Evolutionary conservation across 2,797 vertebrate species (phyloP), one percentile per base, ranked within the genome.

Genomic region (Diplodus sargus): DNA sequence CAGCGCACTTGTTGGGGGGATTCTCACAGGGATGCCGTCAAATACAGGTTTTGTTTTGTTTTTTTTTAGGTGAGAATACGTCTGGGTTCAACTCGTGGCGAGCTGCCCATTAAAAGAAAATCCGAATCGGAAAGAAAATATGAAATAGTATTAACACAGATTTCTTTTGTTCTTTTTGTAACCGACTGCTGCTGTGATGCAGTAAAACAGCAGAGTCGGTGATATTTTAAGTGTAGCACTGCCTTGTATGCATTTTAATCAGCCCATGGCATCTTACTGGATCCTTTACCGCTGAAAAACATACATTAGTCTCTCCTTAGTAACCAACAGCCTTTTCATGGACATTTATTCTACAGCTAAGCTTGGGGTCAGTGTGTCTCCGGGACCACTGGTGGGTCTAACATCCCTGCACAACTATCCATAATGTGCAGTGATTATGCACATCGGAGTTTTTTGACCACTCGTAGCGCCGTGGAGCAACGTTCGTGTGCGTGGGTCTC

Each of bases 221-320:
- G 14, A 17, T 66, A 54, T 60, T 71, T 68, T 54, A 68, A 70
- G 23, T 74, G 48, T 74, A 76, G 61, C 23, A 45, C 75, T 82
- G 76, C 78, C 78, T 83, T 34, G 54, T 69, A 70, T 78, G 30
- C 22, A 69, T 73, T 48, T 64, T 20, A 58, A 76, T 58, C 59
- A 70, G 22, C 45, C 42, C 14, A 48, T 13, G 42, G 22, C 54
- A 58, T 70, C 60, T 53, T 23, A 49, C 16, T 28, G n/a, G 68
- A 65, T 43, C 70, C 69, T 75, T 17, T 64, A 60, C 51, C 22
- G 6, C 74, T 70, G 42, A 59, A 22, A 42, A 63, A 65, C 48
- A n/a, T 18, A 61, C 2, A n/a, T n/a, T 54, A 34, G 18, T 54
- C 47, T 25, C 52, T 53, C 7, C 45, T 3, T 66, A 39, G 25